Base-by-base conservation (phyloP, 2,113 vertebrate genomes). In the Narcine bancroftii region DNA sequence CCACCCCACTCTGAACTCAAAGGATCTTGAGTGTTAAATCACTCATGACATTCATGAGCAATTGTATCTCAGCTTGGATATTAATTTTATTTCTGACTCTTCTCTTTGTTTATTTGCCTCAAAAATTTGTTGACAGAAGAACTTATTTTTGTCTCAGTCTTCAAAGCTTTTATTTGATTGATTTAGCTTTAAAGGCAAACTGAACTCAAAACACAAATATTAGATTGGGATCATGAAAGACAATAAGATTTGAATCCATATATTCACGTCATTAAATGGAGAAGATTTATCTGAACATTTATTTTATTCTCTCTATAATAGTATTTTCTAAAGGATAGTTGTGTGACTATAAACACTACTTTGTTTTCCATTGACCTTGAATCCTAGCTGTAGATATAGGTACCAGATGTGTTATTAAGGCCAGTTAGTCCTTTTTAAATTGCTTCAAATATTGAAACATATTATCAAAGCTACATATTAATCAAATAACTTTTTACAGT, bases 191-290 rank as follows among this genome's bases (percentile, higher is more conserved):
- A 66, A 26, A 29, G 63, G 56, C 87, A 69, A 89, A 91, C 36
- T 91, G 63, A 60, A 66, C 36, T 91, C 60, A 69, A 36, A 69
- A 33, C 36, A 56, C 53, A 87, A 60, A 63, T 69, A 91, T 66
- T 91, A 91, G 39, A 91, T 66, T 69, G 63, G 63, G 19, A 66
- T 91, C 87, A 91, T 65, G 87, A 91, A 91, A 89, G 33, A 65
- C 19, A 39, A 29, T 91, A 17, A 24, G 1, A 11, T 65, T 60
- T n/a, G 24, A 10, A 53, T 89, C 39, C 4, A 63, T 33, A 56
- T 89, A 89, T 60, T 89, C 19, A 39, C 60, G 53, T 29, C 87
- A 45, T 69, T 39, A 69, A 42, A 39, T 65, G 56, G 56, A 89
- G 85, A 56, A 85, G 26, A 21, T 85, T 50, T 69, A 63, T 69